Evolutionary conservation across 2,888 invertebrate genomes (phyloP).

Genomic region (Coelogynopora nodosa): DNA sequence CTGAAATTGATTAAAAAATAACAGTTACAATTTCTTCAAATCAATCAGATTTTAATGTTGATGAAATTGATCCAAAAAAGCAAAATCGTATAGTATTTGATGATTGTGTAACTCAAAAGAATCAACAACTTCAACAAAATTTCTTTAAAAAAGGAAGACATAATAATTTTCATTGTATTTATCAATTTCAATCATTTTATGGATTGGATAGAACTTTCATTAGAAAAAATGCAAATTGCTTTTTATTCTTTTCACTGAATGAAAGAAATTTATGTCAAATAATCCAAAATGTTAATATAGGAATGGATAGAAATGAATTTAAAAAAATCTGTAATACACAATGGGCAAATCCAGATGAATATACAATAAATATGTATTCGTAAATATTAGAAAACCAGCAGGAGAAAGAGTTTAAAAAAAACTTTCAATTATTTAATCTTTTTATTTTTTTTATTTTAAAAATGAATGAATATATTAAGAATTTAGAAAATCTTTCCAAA

Average conservation of each 20-base stretch:
- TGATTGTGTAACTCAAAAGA: neutral
- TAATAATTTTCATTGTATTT: neutral
- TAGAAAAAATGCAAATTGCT: neutral
- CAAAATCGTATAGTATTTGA: neutral
- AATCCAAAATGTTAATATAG: neutral
- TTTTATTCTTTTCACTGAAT: neutral
- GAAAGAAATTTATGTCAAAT: neutral
- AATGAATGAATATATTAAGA: neutral
- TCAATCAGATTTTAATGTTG: no score
- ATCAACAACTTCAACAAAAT: neutral
- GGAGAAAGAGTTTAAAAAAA: neutral
- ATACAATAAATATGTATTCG: neutral
- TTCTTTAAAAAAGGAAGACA: neutral
- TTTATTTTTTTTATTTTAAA: no score
- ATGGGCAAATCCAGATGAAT: neutral
- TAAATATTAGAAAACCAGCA: neutral
- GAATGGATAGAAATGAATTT: neutral
- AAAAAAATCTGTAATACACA: neutral
- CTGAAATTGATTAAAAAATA: no score
- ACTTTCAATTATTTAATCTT: neutral
- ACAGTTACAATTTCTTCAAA: no score
- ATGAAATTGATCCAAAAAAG: no score
- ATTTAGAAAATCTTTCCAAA: neutral
- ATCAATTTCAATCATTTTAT: neutral
- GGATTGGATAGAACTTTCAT: neutral